phyloP scores from a whole-genome alignment of 2,888 invertebrate genomes.

The Timandra comae region DNA sequence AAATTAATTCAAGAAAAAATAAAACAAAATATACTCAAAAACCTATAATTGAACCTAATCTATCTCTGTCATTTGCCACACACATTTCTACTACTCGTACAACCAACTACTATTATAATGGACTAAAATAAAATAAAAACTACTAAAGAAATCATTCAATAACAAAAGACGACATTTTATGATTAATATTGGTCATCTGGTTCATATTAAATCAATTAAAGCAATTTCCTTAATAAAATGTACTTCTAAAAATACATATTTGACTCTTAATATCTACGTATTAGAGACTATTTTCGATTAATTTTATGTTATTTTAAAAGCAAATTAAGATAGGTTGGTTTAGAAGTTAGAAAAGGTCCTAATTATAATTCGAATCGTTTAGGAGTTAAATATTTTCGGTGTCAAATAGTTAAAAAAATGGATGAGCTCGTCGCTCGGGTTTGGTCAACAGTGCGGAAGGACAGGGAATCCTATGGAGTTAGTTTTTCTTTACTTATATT shows the following conservation, averaged over 20 bases:
- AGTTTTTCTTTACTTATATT: too few relatives aligned
- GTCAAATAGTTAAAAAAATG: slow-evolving; percentile 64
- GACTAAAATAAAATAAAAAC: neutral
- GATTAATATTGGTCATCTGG: slow-evolving; percentile 69
- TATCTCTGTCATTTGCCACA: too few relatives aligned
- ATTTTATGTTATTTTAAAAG: too few relatives aligned
- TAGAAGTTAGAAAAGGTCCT: slow-evolving; percentile 57
- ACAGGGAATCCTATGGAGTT: slow-evolving; percentile 35
- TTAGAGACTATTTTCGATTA: too few relatives aligned
- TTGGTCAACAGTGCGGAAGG: slow-evolving; percentile 62
- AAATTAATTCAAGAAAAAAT: too few relatives aligned
- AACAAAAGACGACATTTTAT: slow-evolving; percentile 60
- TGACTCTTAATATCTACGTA: too few relatives aligned
- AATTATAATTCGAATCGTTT: slow-evolving; percentile 75
- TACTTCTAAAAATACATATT: slow-evolving; percentile 5
- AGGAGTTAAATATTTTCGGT: slow-evolving; percentile 70
- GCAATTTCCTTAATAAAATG: neutral
- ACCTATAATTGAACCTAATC: too few relatives aligned
- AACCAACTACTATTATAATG: too few relatives aligned
- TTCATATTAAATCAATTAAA: slow-evolving; percentile 36
- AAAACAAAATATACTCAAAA: too few relatives aligned
- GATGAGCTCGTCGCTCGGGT: slow-evolving; percentile 62
- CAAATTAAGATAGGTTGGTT: slow-evolving; percentile 26
- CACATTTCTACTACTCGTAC: too few relatives aligned
- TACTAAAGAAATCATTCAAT: slow-evolving; percentile 1